Evolutionary conservation across 2,113 vertebrate genomes (phyloP).

Genomic region (Spilogale gracilis): DNA sequence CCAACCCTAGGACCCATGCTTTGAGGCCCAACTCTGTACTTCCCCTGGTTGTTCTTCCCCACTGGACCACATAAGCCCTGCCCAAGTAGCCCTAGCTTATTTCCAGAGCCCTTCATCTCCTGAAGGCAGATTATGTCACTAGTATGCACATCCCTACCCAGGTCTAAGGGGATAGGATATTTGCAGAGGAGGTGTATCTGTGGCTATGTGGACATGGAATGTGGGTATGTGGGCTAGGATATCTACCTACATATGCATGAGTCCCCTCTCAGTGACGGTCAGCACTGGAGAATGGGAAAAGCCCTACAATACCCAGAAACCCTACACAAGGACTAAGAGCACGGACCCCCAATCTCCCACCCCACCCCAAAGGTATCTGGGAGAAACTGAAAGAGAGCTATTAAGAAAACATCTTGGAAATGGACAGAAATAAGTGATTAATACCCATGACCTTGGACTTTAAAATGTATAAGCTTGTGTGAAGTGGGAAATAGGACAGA

Average conservation of each 20-base stretch:
- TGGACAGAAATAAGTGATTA: not conserved
- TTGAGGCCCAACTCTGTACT: not conserved
- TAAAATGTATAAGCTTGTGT: not conserved
- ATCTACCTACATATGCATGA: not conserved
- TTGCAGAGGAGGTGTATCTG: not conserved
- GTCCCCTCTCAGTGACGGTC: no score
- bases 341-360: not conserved
- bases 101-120: not conserved
- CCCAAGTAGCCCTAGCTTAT: not conserved
- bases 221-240: no score
- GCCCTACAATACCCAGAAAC: not conserved
- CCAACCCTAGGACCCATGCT: not conserved
- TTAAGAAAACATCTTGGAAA: not conserved
- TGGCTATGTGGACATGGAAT: not conserved
- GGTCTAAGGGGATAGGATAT: not conserved
- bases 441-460: not conserved
- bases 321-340: not conserved
- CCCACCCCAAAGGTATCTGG: not conserved
- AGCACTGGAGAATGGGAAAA: not conserved
- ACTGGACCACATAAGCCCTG: not conserved
- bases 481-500: not conserved
- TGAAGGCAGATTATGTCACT: not conserved
- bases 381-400: not conserved
- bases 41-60: not conserved
- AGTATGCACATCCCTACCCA: no score